phyloP scores from a whole-genome alignment of 2,888 invertebrate genomes.

The Sinohyriopsis cumingii region DNA sequence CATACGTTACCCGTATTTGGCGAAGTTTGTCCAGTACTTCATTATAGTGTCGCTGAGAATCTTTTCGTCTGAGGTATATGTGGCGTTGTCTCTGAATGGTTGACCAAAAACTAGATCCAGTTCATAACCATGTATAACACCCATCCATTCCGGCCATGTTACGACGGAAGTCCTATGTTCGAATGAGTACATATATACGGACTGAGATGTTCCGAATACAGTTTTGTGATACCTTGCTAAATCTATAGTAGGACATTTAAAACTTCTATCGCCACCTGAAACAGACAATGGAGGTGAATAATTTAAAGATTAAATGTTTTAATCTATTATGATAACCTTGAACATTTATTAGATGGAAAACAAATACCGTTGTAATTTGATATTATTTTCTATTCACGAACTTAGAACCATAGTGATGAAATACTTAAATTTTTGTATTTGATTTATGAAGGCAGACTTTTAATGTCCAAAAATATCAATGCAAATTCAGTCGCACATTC shows the following conservation, averaged over 20 bases:
- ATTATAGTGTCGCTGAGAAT: neutral
- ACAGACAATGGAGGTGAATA: too few species aligned
- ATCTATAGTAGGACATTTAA: neutral
- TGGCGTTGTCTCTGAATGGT: slow-evolving; percentile 27
- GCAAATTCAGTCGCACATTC: too few species aligned
- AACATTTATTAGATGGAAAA: too few species aligned
- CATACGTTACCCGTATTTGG: neutral
- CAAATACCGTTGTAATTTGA: too few species aligned
- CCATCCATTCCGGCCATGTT: slow-evolving; percentile 63
- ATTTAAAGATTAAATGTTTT: too few species aligned
- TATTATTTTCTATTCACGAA: too few species aligned
- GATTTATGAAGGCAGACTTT: too few species aligned
- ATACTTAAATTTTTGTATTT: too few species aligned
- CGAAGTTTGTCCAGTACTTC: neutral
- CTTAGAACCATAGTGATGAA: too few species aligned
- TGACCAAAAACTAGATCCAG: slow-evolving; percentile 63
- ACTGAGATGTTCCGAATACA: neutral
- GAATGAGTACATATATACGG: slow-evolving; percentile 53
- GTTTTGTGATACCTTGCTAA: neutral
- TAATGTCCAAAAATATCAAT: too few species aligned
- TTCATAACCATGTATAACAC: slow-evolving; percentile 65
- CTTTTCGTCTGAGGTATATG: slow-evolving; percentile 2
- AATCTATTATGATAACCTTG: too few species aligned
- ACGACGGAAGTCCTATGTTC: slow-evolving; percentile 46
- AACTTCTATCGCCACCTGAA: neutral